Conservation (phyloP, 2,797 vertebrate species). For the Acipenser transmontanus region DNA sequence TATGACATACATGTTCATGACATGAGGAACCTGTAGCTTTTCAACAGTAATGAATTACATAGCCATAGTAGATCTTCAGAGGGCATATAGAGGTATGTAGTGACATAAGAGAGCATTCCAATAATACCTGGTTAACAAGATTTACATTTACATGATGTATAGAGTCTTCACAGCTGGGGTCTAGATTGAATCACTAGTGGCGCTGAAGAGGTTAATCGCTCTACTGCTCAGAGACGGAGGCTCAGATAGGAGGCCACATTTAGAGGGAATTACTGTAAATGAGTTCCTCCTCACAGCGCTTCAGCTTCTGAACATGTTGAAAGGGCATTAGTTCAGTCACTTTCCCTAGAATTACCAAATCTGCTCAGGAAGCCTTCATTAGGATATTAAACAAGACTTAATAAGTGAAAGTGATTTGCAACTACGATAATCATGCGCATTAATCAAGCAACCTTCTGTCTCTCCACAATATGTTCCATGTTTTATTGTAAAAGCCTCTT, state of each 20-base stretch:
- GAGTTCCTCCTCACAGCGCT: conserved; percentile 61
- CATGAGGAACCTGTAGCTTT: too few relatives aligned
- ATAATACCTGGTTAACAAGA: not conserved
- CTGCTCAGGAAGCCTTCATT: conserved; percentile 96
- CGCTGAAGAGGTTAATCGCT: conserved; percentile 71
- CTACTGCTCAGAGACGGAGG: conserved; percentile 54
- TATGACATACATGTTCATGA: too few relatives aligned
- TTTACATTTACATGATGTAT: conserved; percentile 35
- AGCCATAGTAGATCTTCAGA: too few relatives aligned
- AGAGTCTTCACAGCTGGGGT: conserved; percentile 70
- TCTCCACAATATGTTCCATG: conserved; percentile 84
- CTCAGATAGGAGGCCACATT: conserved; percentile 56
- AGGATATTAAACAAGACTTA: conserved; percentile 99
- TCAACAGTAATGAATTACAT: too few relatives aligned
- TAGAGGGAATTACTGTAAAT: conserved; percentile 68
- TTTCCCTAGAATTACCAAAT: conserved; percentile 83
- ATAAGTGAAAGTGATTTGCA: conserved; percentile 99
- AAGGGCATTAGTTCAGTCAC: conserved; percentile 55
- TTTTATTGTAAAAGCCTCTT: conserved; percentile 89
- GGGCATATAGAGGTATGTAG: too few relatives aligned
- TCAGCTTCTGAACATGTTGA: conserved; percentile 26
- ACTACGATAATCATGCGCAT: conserved; percentile 92
- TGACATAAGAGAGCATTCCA: too few relatives aligned
- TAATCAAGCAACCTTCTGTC: conserved; percentile 95
- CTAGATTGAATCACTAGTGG: conserved; percentile 50